Percentiles rank a stretch among this genome's conserved stretches.
phyloP scores from a whole-genome alignment of 2,888 invertebrate species.

The Metellina segmentata region DNA sequence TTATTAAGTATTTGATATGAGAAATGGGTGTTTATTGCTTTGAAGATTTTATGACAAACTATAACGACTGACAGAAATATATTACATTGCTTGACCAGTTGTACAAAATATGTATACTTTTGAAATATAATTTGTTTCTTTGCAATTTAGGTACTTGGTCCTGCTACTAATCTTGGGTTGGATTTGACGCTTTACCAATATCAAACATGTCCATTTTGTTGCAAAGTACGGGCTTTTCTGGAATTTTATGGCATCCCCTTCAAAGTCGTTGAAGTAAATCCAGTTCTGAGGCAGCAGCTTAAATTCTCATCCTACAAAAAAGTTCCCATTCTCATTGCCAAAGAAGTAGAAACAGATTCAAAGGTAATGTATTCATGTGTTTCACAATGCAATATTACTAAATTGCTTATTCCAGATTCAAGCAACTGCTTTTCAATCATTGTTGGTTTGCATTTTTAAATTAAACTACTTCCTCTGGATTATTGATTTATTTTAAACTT shows the following conservation, averaged over 20 bases:
- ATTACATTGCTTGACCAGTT: not conserved
- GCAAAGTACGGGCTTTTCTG: constrained; percentile 92
- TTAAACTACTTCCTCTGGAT: too few species aligned
- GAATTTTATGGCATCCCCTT: constrained; percentile 97
- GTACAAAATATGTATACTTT: not conserved
- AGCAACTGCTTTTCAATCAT: too few species aligned
- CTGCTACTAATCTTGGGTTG: constrained; percentile 80
- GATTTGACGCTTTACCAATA: constrained; percentile 96
- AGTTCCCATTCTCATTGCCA: constrained; percentile 93
- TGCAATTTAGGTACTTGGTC: constrained; percentile 66
- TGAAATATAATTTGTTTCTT: not conserved
- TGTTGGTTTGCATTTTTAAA: too few species aligned
- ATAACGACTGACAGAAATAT: not conserved
- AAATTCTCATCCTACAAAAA: constrained; percentile 96
- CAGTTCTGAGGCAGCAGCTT: constrained; percentile 93
- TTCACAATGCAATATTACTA: too few species aligned
- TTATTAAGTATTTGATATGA: not conserved
- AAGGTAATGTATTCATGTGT: constrained; percentile 16
- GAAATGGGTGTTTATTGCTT: not conserved
- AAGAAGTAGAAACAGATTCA: constrained; percentile 82
- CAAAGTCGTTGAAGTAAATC: constrained; percentile 98
- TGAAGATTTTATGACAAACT: not conserved
- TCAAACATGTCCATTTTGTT: constrained; percentile 98
- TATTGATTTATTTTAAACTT: too few species aligned
- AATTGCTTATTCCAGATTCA: too few species aligned